Conservation (phyloP, 2,113 vertebrate genomes). For the Hemibagrus wyckioides region DNA sequence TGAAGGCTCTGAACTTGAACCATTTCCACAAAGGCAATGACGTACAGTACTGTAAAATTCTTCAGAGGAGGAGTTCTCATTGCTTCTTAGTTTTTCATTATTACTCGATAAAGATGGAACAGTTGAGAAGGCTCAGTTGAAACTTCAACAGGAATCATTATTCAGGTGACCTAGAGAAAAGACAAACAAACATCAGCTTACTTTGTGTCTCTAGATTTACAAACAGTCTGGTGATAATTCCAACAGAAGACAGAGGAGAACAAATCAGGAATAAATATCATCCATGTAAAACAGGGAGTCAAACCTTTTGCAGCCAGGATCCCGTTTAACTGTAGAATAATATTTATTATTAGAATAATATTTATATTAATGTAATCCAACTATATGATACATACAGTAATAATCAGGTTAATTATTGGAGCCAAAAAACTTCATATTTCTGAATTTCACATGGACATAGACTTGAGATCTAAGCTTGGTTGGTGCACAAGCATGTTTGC, state of each 20-base stretch:
- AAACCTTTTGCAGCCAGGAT: neutral
- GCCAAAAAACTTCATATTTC: neutral
- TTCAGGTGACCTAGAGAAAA: constrained; percentile 1
- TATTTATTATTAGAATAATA: no score
- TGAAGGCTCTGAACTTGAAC: neutral
- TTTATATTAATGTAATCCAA: neutral
- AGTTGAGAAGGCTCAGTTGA: neutral
- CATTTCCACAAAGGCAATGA: neutral
- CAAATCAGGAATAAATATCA: neutral
- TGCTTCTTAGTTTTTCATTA: neutral
- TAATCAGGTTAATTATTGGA: neutral
- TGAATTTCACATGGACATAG: neutral
- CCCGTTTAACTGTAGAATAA: neutral
- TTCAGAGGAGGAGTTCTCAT: neutral
- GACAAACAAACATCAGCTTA: neutral
- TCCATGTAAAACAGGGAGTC: neutral
- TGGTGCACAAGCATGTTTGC: no score
- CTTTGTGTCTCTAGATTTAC: neutral
- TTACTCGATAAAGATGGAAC: neutral
- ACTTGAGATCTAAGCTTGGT: neutral
- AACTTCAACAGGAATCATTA: neutral
- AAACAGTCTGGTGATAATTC: neutral
- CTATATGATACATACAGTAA: neutral
- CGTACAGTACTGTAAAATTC: neutral
- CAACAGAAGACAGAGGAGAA: neutral